A percentile compares a stretch with the other conserved stretches of the same genome.
phyloP scores from a whole-genome alignment of 2,113 vertebrate species.

The Ondatra zibethicus region DNA sequence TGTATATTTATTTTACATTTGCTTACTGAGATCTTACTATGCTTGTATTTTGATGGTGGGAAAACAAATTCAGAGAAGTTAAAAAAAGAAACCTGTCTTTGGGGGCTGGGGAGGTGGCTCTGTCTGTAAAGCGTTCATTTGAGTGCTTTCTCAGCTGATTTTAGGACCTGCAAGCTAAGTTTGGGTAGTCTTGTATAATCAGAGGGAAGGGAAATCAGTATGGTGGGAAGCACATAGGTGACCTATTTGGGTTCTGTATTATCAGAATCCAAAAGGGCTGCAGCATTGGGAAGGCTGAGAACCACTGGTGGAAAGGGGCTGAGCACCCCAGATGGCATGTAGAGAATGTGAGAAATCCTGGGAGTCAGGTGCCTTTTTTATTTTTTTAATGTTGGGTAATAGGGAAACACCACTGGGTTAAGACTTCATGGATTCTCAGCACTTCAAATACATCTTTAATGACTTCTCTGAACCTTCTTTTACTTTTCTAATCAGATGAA shows the following conservation, averaged over 20 bases:
- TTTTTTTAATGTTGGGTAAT: neutral
- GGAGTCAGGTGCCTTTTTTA: neutral
- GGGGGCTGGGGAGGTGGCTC: neutral
- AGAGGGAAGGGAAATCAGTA: neutral
- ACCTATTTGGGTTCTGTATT: neutral
- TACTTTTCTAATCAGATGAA: neutral
- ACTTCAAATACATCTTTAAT: neutral
- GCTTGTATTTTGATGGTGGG: neutral
- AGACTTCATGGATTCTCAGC: neutral
- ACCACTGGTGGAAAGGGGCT: neutral
- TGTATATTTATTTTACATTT: neutral
- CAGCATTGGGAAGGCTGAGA: neutral
- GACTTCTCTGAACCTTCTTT: neutral
- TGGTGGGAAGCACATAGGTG: neutral
- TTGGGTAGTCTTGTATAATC: neutral
- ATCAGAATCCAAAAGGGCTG: neutral
- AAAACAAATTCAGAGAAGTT: slow-evolving; percentile 25
- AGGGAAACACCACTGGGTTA: neutral
- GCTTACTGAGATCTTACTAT: neutral
- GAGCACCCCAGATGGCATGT: neutral
- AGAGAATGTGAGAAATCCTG: neutral
- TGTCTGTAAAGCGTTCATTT: neutral
- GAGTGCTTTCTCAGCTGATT: neutral
- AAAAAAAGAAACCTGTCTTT: neutral
- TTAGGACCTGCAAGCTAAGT: neutral